Percentiles rank a stretch among this genome's conserved stretches.
Evolutionary conservation across 1,140 invertebrate genomes (phyloP).

Genomic region (Drosophila teissieri): DNA sequence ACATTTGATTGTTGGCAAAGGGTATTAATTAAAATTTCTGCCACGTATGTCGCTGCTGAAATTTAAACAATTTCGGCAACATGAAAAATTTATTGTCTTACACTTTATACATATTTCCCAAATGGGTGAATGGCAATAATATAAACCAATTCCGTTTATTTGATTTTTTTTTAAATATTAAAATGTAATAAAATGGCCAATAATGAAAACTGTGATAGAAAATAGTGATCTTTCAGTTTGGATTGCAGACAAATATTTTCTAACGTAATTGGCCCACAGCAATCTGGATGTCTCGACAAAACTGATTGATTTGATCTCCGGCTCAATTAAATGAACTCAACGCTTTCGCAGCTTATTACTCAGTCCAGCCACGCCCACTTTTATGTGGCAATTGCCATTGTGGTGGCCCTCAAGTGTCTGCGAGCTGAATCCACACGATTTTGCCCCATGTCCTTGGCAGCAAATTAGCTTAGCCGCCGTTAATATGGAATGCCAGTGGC

Average conservation of each 20-base stretch:
- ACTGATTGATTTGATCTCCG: constrained; percentile 40
- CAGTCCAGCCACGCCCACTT: constrained; percentile 34
- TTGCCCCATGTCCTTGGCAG: constrained; percentile 66
- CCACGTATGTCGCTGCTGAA: not conserved
- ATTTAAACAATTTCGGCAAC: not conserved
- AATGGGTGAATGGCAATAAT: too few species aligned
- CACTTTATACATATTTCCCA: not conserved
- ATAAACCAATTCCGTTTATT: too few species aligned
- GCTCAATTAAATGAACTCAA: constrained; percentile 32
- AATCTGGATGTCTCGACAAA: constrained; percentile 4
- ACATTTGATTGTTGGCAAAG: constrained; percentile 15
- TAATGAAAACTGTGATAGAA: too few species aligned
- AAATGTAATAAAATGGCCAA: not conserved
- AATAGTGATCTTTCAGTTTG: too few species aligned
- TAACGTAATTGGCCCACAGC: not conserved
- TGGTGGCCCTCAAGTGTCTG: constrained; percentile 35
- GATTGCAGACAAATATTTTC: not conserved
- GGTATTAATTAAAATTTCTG: constrained; percentile 16
- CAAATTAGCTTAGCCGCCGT: constrained; percentile 68
- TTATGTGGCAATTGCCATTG: constrained; percentile 33
- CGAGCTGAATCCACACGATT: constrained; percentile 38
- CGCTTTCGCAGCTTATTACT: constrained; percentile 24
- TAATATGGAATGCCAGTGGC: constrained; percentile 72
- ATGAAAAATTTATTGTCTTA: not conserved
- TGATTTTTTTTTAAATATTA: too few species aligned